A percentile compares a stretch with the other conserved stretches of the same genome.
Evolutionary conservation across 2,797 vertebrate genomes (phyloP).

Genomic region (Xerus rutilus): DNA sequence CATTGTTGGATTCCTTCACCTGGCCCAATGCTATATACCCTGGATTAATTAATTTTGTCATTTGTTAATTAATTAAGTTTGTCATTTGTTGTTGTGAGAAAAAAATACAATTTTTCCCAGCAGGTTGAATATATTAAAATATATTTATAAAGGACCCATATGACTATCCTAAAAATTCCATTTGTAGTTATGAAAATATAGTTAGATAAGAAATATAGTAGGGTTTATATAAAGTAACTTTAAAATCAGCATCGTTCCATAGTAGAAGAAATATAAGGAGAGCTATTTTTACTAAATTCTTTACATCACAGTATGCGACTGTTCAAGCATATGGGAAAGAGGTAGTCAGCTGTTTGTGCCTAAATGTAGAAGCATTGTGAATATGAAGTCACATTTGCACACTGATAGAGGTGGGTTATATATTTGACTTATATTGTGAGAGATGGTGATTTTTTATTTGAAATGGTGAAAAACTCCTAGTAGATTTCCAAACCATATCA

Average conservation of each 20-base stretch:
- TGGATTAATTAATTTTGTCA: background rate
- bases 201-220: background rate
- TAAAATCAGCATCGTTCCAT: background rate
- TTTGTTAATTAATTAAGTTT: background rate
- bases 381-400: background rate
- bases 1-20: background rate
- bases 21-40: background rate
- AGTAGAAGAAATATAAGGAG: background rate
- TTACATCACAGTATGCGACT: background rate
- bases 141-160: background rate
- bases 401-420: background rate
- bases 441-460: background rate
- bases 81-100: background rate
- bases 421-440: background rate
- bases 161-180: slow-evolving; percentile 31
- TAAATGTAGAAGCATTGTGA: background rate
- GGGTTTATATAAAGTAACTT: background rate
- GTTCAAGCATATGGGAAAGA: background rate
- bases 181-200: background rate
- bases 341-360: background rate
- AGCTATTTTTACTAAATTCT: background rate
- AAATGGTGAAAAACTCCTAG: background rate
- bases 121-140: background rate
- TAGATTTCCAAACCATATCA: slow-evolving; percentile 45
- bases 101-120: background rate